Conservation (phyloP, 2,888 invertebrate species). For the Sphecodes monilicornis region DNA sequence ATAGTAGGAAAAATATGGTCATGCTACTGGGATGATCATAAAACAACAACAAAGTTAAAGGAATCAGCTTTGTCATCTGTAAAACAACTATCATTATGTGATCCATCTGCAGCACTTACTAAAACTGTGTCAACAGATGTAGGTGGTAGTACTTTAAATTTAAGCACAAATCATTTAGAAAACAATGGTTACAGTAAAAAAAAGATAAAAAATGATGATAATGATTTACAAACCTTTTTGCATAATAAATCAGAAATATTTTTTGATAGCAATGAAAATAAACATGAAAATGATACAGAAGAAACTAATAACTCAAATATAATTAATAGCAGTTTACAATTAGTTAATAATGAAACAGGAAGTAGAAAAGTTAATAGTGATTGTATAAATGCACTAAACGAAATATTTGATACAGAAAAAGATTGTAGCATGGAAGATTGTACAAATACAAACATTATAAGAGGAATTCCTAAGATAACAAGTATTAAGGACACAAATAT, state of each 20-base stretch:
- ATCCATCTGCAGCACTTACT: constrained; percentile 18
- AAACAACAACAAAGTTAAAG: constrained; percentile 24
- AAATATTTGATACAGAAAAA: not conserved
- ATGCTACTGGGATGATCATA: constrained; percentile 64
- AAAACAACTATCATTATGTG: constrained; percentile 29
- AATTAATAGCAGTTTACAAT: constrained; percentile 1
- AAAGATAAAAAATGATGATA: constrained; percentile 1
- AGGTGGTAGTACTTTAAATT: not conserved
- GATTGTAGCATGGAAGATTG: not conserved
- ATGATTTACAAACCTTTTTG: not conserved
- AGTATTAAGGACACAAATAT: constrained; percentile 51
- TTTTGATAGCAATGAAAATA: not conserved
- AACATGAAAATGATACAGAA: not conserved
- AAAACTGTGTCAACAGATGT: constrained; percentile 5
- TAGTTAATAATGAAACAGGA: not conserved
- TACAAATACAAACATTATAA: not conserved
- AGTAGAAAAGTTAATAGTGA: constrained; percentile 2
- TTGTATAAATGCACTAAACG: not conserved
- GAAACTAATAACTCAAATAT: not conserved
- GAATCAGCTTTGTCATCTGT: not conserved
- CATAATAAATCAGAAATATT: not conserved
- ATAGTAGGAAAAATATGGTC: constrained; percentile 59
- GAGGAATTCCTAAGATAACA: constrained; percentile 39
- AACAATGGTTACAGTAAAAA: not conserved
- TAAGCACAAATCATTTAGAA: constrained; percentile 8